Conservation (phyloP, 2,888 invertebrate genomes). For the Epsilonema sp. region DNA sequence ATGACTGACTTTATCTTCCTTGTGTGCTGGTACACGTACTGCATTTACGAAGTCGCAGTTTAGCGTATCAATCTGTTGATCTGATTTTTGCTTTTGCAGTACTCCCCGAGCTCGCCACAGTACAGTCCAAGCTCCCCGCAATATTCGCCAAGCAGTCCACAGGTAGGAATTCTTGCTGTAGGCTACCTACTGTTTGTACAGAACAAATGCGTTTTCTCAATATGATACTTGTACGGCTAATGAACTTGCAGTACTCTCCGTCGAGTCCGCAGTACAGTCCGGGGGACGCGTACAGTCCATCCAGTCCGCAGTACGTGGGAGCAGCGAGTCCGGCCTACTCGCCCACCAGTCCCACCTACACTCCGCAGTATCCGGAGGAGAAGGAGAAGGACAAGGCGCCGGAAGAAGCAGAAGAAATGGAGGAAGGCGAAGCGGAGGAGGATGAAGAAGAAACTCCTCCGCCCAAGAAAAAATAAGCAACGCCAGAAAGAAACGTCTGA, state of each 20-base stretch:
- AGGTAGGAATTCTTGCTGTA: too few species aligned
- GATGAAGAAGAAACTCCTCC: neutral
- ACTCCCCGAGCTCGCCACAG: conserved; percentile 52
- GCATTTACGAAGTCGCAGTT: too few species aligned
- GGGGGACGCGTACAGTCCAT: conserved; percentile 46
- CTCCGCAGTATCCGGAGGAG: conserved; percentile 36
- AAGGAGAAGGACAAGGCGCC: neutral
- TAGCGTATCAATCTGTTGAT: too few species aligned
- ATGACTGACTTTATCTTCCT: too few species aligned
- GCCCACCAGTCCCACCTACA: conserved; percentile 58
- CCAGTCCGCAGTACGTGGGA: conserved; percentile 47
- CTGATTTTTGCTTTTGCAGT: conserved; percentile 34
- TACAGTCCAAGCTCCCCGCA: conserved; percentile 52
- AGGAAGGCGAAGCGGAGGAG: neutral
- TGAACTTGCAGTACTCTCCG: conserved; percentile 27
- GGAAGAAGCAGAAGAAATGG: neutral
- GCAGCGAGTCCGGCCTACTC: conserved; percentile 56
- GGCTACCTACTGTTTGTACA: too few species aligned
- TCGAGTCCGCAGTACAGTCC: conserved; percentile 30
- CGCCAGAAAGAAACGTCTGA: too few species aligned
- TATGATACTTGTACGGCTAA: too few species aligned
- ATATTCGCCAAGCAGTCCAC: conserved; percentile 36
- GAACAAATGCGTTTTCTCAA: too few species aligned
- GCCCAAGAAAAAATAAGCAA: neutral
- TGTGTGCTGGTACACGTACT: too few species aligned